Conservation (phyloP, 2,888 invertebrate genomes). For the Monochamus alternatus region DNA sequence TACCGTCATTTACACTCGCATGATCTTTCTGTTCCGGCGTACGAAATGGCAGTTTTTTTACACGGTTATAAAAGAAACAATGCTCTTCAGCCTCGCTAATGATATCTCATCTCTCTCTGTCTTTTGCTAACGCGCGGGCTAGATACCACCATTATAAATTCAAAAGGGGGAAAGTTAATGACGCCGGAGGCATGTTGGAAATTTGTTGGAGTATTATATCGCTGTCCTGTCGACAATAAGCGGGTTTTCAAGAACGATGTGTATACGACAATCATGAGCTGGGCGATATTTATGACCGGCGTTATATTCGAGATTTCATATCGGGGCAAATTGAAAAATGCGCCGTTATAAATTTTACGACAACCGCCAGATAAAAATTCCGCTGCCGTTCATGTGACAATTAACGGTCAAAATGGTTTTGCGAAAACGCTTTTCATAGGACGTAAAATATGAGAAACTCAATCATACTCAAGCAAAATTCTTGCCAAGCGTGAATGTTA, state of each 20-base stretch:
- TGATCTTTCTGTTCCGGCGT: not conserved
- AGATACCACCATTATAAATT: not conserved
- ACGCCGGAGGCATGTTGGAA: slow-evolving; percentile 12
- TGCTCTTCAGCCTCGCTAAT: not conserved
- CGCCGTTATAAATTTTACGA: not conserved
- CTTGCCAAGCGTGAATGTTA: too few species aligned
- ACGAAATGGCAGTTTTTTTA: not conserved
- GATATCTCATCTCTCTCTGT: not conserved
- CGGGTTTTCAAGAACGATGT: slow-evolving; percentile 3
- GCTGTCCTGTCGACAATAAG: slow-evolving; percentile 12
- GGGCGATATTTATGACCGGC: not conserved
- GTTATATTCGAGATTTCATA: slow-evolving; percentile 5
- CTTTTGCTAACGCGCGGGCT: not conserved
- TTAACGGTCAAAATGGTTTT: too few species aligned
- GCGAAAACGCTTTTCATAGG: too few species aligned
- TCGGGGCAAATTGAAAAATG: not conserved
- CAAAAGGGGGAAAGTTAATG: slow-evolving; percentile 8
- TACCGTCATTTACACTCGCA: too few species aligned
- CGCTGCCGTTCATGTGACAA: too few species aligned
- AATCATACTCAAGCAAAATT: too few species aligned
- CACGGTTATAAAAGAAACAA: not conserved
- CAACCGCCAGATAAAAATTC: too few species aligned
- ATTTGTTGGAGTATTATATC: slow-evolving; percentile 1
- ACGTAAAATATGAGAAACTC: too few species aligned
- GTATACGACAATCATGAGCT: not conserved